Evolutionary conservation across 1,140 invertebrate species (phyloP), one percentile per base, ranked within the genome.

Genomic region (Procambarus virginalis): DNA sequence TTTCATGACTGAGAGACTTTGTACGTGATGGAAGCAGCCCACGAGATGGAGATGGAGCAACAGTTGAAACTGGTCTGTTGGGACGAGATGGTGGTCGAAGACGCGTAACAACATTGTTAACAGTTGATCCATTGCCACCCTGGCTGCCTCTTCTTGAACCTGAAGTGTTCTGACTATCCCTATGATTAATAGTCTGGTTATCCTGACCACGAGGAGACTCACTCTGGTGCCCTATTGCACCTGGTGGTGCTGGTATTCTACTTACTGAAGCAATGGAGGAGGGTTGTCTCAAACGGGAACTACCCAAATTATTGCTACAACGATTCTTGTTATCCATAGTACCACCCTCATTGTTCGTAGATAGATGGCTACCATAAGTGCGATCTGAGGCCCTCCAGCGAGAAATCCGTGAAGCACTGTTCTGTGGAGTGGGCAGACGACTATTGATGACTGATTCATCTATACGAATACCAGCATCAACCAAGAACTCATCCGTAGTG

Each of bases 401-500:
- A 64, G 82, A 70, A 45, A 85, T 55, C 14, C 84, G 48, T 48
- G 76, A 45, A 34, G 60, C 45, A 75, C 20, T 17, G 22, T 20
- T 48, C 49, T 85, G 82, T 68, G 91, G 91, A 22, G 86, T 83
- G 34, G 91, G 91, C 49, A 92, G 68, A 70, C 91, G 85, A 58
- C 86, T 89, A 46, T 82, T 76, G 75, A 92, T 75, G 64, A 84
- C 84, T 3, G 91, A 89, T 60, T 92, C 91, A 49, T 92, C 91
- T 22, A 95, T 95, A 64, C 94, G 94, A 49, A 95, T 94, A 10
- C 94, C 95, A 3, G 95, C 94, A 82, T 95, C 94, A 8, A 95
- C 94, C 83, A 95, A 93, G 91, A 95, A 95, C 80, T 95, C 95
- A 75, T 93, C 91, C 6, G 92, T 92, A 14, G 91, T 90, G n/a